Conservation (phyloP, 2,113 vertebrate genomes). For the Cyprinodon tularosa region DNA sequence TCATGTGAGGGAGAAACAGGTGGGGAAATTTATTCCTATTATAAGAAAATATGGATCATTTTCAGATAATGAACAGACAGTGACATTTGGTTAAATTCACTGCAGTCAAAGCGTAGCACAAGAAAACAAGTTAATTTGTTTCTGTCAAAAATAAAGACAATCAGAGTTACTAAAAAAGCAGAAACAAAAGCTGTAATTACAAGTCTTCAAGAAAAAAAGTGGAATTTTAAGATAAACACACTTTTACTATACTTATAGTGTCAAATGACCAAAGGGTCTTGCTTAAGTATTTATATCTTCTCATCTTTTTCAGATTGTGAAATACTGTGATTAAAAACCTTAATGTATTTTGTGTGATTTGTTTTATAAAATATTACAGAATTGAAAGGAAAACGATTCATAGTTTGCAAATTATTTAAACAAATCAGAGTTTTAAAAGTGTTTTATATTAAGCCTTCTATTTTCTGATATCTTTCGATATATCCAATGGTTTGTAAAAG, state of each 20-base stretch:
- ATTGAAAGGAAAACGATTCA: neutral
- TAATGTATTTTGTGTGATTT: neutral
- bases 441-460: no score
- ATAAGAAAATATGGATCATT: neutral
- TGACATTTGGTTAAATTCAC: neutral
- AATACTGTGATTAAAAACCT: neutral
- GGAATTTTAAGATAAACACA: neutral
- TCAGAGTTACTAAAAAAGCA: neutral
- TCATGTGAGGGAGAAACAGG: conserved; percentile 21
- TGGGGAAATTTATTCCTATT: neutral
- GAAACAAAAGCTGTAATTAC: neutral
- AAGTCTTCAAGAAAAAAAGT: neutral
- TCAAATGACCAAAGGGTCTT: neutral
- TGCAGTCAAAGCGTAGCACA: neutral
- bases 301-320: neutral
- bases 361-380: neutral
- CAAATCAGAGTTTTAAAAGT: neutral
- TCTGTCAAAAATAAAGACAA: neutral
- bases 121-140: neutral
- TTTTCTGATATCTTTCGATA: neutral
- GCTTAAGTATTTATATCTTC: neutral
- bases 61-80: neutral
- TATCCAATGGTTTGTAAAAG: neutral
- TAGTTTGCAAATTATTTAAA: neutral
- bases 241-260: neutral